Percentiles rank a stretch among this genome's conserved stretches.
Evolutionary conservation across 92 coral and sea anemone genomes (phyloP).

Genomic region (Hydrozoanthus gracilis): DNA sequence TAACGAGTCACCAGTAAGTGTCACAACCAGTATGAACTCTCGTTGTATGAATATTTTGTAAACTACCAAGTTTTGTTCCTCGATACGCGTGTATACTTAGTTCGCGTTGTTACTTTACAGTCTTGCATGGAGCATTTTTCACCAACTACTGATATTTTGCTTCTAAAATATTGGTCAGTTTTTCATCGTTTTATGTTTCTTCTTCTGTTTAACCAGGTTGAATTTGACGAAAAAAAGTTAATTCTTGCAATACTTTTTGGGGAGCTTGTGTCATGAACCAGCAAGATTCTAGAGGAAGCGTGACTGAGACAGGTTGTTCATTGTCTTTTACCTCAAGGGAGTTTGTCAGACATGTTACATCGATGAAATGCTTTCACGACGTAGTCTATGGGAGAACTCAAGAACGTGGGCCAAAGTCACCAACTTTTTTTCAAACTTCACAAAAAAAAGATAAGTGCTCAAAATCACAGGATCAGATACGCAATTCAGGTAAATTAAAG

Average conservation of each 20-base stretch:
- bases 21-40: neutral
- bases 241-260: neutral
- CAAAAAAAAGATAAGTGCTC: conserved; percentile 49
- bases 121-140: conserved; percentile 8
- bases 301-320: conserved; percentile 19
- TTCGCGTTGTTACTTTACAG: neutral
- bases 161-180: neutral
- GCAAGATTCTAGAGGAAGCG: conserved; percentile 16
- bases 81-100: neutral
- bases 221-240: neutral
- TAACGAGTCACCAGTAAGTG: neutral
- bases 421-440: conserved; percentile 26
- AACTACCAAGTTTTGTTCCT: neutral
- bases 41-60: neutral
- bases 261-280: conserved; percentile 14
- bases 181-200: neutral
- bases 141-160: neutral
- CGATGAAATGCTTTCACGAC: conserved; percentile 60
- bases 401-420: conserved; percentile 7
- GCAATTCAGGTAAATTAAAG: conserved; percentile 48
- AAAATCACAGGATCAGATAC: conserved; percentile 47
- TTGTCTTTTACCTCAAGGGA: conserved; percentile 37
- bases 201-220: conserved; percentile 3
- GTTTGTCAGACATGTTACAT: conserved; percentile 38
- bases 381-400: conserved; percentile 40